A percentile compares a stretch with the other conserved stretches of the same genome.
phyloP scores from a whole-genome alignment of 2,113 vertebrate genomes.

The Haemorhous mexicanus region DNA sequence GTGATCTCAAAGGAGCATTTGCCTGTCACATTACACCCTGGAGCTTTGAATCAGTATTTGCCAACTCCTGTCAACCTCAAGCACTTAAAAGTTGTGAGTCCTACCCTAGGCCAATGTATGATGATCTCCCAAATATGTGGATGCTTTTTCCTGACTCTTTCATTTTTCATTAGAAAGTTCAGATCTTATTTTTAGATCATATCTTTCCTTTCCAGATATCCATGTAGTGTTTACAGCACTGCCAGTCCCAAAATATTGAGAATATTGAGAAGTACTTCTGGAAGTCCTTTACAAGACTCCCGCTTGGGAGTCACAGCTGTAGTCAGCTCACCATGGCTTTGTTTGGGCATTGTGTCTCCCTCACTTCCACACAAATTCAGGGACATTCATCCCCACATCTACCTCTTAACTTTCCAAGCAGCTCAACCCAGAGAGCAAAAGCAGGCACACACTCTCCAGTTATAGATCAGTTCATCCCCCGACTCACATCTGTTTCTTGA shows the following conservation, averaged over 20 bases:
- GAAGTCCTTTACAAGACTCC: not conserved
- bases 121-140: not conserved
- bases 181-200: not conserved
- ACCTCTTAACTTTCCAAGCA: not conserved
- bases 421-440: not conserved
- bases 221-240: not conserved
- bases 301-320: not conserved
- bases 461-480: not conserved
- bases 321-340: not conserved
- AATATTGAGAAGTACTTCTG: not conserved
- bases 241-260: not conserved
- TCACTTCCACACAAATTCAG: not conserved
- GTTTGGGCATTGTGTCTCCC: accelerated
- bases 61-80: not conserved
- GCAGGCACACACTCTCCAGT: not conserved
- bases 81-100: not conserved
- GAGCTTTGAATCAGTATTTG: constrained; percentile 20
- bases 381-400: not conserved
- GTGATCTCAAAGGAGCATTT: not conserved
- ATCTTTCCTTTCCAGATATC: not conserved
- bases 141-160: not conserved
- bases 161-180: not conserved
- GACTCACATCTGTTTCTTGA: constrained; percentile 24
- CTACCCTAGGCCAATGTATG: not conserved
- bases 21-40: not conserved